These are phyloP conservation scores for Lanius ludovicianus DNA, from an alignment of 2,113 vertebrate species.

Conservation along the genomic window DNA sequence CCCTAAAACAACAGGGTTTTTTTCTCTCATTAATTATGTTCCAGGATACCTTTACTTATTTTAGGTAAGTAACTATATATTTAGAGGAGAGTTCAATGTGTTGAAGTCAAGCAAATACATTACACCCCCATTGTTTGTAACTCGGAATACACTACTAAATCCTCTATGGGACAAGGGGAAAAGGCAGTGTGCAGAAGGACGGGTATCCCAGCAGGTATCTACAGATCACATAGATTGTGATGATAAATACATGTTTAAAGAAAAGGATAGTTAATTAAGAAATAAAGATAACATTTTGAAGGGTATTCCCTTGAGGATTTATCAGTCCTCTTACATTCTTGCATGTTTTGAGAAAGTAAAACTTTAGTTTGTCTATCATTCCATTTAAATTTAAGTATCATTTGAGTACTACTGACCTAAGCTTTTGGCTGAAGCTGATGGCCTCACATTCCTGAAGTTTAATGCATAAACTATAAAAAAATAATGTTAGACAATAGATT, in stretches of 20 bases:
- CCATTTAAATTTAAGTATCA: not conserved
- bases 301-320: not conserved
- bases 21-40: not conserved
- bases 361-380: not conserved
- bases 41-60: not conserved
- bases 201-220: not conserved
- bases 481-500: not conserved
- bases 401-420: not conserved
- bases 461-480: not conserved
- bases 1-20: fast-evolving
- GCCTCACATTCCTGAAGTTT: not conserved
- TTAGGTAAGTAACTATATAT: not conserved
- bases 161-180: not conserved
- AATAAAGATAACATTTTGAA: not conserved
- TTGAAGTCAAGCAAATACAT: not conserved
- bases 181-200: not conserved
- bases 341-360: not conserved
- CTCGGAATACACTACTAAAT: not conserved
- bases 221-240: not conserved
- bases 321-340: not conserved
- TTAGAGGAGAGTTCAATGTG: not conserved
- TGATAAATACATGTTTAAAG: not conserved
- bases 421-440: not conserved
- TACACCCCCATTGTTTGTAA: not conserved
- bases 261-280: not conserved